Percentiles rank a stretch among this genome's conserved stretches.
These are phyloP conservation scores for Epirrhoe tristata DNA, from an alignment of 2,888 invertebrate genomes.

Conservation along the genomic window DNA sequence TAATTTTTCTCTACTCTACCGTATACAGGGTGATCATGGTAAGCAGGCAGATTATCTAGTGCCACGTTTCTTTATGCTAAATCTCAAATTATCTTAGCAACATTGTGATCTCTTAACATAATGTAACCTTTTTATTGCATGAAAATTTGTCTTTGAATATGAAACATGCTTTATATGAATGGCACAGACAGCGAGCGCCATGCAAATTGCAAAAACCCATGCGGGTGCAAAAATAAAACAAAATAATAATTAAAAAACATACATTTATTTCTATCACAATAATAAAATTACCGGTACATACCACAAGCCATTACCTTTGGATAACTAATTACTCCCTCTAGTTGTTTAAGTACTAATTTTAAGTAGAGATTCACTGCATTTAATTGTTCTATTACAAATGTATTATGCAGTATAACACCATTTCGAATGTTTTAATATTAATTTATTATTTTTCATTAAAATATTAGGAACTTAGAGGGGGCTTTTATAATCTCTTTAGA, in stretches of 20 bases:
- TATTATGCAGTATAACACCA: slow-evolving; percentile 37
- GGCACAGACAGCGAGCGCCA: slow-evolving; percentile 11
- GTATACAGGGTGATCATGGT: no score
- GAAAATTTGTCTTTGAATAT: not conserved
- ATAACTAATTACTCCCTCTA: slow-evolving; percentile 70
- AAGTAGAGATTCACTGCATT: slow-evolving; percentile 77
- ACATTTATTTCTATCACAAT: slow-evolving; percentile 79
- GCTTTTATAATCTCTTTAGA: slow-evolving; percentile 64
- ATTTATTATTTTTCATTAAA: slow-evolving; percentile 31
- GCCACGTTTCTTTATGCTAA: no score
- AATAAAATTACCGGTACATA: slow-evolving; percentile 62
- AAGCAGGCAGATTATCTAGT: no score
- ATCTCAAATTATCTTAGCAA: no score
- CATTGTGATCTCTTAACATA: no score
- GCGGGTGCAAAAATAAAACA: slow-evolving; percentile 77
- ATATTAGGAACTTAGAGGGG: slow-evolving; percentile 73
- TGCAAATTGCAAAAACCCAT: slow-evolving; percentile 41
- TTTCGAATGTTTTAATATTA: slow-evolving; percentile 8
- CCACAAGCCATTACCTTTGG: slow-evolving; percentile 68
- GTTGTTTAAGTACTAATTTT: slow-evolving; percentile 47
- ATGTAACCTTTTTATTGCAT: not conserved
- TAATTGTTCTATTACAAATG: slow-evolving; percentile 44
- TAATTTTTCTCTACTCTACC: no score
- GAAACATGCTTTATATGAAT: slow-evolving; percentile 1
- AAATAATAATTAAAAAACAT: slow-evolving; percentile 74